Conservation (phyloP, 2,888 invertebrate genomes). For the Heteropelma amictum region DNA sequence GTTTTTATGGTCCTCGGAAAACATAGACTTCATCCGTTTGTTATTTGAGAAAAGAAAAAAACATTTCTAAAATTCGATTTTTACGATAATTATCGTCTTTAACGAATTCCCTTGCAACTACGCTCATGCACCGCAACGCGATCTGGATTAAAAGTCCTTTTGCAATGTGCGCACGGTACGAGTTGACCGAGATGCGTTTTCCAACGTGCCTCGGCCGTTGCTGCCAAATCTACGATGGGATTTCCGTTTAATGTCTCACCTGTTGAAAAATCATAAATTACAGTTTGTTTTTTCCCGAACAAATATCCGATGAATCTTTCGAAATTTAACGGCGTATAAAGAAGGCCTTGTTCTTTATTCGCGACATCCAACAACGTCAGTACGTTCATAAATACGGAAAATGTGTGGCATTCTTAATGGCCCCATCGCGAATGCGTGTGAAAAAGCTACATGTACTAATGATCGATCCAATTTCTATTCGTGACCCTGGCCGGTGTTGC, state of each 20-base stretch:
- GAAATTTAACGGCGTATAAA: not conserved
- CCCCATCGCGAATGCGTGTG: conserved; percentile 43
- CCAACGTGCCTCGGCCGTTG: conserved; percentile 79
- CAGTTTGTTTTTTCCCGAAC: not conserved
- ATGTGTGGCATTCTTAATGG: conserved; percentile 12
- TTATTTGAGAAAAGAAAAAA: not conserved
- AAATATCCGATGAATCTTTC: not conserved
- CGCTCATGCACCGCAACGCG: conserved; percentile 81
- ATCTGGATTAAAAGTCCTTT: conserved; percentile 83
- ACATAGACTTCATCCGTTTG: too few species aligned
- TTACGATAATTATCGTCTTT: not conserved
- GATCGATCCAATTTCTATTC: conserved; percentile 45
- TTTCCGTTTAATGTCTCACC: conserved; percentile 60
- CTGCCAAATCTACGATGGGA: conserved; percentile 66
- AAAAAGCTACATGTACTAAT: conserved; percentile 44
- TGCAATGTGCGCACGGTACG: conserved; percentile 81
- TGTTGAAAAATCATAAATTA: conserved; percentile 48
- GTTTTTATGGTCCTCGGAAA: too few species aligned
- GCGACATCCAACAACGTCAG: not conserved
- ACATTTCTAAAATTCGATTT: not conserved
- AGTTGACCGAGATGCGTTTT: conserved; percentile 79
- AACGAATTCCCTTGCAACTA: conserved; percentile 78
- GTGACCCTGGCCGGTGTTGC: conserved; percentile 54
- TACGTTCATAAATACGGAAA: conserved; percentile 12
- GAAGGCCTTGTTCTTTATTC: conserved; percentile 18